Evolutionary conservation across 2,888 invertebrate genomes (phyloP).

Genomic region (Cerastis rubricosa): DNA sequence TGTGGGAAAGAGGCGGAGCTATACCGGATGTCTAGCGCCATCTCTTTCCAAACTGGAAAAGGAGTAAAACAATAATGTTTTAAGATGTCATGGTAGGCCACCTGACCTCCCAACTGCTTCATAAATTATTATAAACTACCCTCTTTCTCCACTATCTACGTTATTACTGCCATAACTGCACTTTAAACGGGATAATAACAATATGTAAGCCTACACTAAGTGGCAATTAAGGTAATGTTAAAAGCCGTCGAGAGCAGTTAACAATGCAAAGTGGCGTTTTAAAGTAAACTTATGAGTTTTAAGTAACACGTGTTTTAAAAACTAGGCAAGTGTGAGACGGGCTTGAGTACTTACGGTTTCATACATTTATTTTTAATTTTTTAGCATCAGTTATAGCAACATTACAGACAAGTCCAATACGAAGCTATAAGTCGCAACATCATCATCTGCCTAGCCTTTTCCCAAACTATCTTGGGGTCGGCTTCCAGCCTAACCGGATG

Average conservation of each 20-base stretch:
- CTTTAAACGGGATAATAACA: constrained; percentile 59
- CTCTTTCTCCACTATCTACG: constrained; percentile 17
- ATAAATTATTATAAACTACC: constrained; percentile 27
- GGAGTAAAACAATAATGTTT: too few species aligned
- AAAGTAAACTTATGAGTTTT: constrained; percentile 61
- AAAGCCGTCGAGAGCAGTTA: constrained; percentile 51
- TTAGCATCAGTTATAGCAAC: too few species aligned
- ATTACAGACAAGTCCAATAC: too few species aligned
- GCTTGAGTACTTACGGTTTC: not conserved
- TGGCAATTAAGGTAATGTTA: constrained; percentile 65
- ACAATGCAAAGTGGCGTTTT: constrained; percentile 57
- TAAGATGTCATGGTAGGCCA: too few species aligned
- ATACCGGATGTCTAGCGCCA: too few species aligned
- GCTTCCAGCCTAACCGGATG: too few species aligned
- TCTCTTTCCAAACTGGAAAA: too few species aligned
- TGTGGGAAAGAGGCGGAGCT: too few species aligned
- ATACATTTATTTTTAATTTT: too few species aligned
- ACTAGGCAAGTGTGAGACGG: not conserved
- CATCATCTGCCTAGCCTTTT: too few species aligned
- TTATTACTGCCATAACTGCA: constrained; percentile 58
- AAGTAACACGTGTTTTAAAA: constrained; percentile 35
- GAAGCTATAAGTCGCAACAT: too few species aligned
- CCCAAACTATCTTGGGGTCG: too few species aligned
- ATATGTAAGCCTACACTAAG: constrained; percentile 68
- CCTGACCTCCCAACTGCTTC: not conserved